A percentile compares a stretch with the other conserved stretches of the same genome.
phyloP scores from a whole-genome alignment of 2,113 vertebrate species.

The Aptenodytes patagonicus region DNA sequence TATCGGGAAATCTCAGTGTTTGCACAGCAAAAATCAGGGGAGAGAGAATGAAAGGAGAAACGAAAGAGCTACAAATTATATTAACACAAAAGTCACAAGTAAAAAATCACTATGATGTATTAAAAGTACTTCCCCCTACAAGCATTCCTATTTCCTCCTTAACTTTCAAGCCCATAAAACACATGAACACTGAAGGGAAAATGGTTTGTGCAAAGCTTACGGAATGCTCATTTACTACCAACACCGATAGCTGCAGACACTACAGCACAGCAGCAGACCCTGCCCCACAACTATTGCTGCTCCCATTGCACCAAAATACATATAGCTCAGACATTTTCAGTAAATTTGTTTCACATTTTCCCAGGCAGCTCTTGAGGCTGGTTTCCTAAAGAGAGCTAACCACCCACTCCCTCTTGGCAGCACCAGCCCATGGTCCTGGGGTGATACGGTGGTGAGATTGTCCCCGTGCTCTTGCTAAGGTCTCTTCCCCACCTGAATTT shows the following conservation, averaged over 20 bases:
- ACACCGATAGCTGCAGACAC: background rate
- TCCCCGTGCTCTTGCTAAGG: background rate
- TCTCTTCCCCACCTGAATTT: background rate
- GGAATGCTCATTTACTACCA: background rate
- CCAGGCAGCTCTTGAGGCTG: background rate
- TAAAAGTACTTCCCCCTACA: slow-evolving; percentile 3
- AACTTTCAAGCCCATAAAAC: background rate
- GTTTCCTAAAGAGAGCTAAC: background rate
- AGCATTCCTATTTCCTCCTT: slow-evolving; percentile 22
- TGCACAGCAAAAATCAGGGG: slow-evolving; percentile 11
- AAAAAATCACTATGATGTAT: slow-evolving; percentile 14
- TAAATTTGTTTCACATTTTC: background rate
- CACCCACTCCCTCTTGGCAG: background rate
- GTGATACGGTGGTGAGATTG: background rate
- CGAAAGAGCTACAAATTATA: slow-evolving; percentile 33
- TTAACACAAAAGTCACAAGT: slow-evolving; percentile 20
- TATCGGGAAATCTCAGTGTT: slow-evolving; percentile 23
- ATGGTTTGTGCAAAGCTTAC: background rate
- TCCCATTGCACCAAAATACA: background rate
- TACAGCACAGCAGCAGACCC: fast-evolving
- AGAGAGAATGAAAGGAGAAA: slow-evolving; percentile 13
- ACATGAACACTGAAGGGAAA: background rate
- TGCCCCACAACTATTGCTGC: background rate
- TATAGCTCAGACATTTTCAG: background rate
- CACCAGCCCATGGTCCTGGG: background rate